Percentiles rank a stretch among this genome's conserved stretches.
Conservation (phyloP, 2,888 invertebrate species). For the Drosophila greeni region DNA sequence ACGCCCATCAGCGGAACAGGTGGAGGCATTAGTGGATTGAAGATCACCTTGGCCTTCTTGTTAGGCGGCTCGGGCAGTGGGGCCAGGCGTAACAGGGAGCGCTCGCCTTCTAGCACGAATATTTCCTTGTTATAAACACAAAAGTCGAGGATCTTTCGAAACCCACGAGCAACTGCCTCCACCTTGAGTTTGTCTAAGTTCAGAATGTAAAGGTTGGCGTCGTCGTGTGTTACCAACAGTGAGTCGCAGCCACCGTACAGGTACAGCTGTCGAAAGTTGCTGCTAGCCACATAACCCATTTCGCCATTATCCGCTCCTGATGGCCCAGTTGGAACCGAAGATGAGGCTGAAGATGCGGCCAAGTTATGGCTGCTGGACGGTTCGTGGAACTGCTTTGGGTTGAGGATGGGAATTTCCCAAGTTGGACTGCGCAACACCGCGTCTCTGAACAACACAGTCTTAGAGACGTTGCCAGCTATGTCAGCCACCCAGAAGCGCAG, state of each 20-base stretch:
- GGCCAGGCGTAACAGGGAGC: conserved; percentile 88
- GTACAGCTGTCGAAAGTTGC: conserved; percentile 82
- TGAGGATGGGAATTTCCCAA: conserved; percentile 85
- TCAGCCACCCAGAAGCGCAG: conserved; percentile 91
- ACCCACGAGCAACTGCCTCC: conserved; percentile 83
- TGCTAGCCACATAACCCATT: conserved; percentile 53
- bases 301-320: conserved; percentile 1
- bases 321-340: not conserved
- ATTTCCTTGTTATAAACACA: conserved; percentile 82
- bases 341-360: too few relatives aligned
- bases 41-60: conserved; percentile 78
- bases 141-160: conserved; percentile 79
- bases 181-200: conserved; percentile 85
- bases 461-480: conserved; percentile 86
- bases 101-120: conserved; percentile 88
- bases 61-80: conserved; percentile 84
- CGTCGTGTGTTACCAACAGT: conserved; percentile 87
- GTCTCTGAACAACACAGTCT: conserved; percentile 90
- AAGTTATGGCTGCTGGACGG: conserved; percentile 2
- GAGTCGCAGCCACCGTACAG: conserved; percentile 83
- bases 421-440: conserved; percentile 80
- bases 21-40: conserved; percentile 77
- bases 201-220: conserved; percentile 85
- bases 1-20: conserved; percentile 71
- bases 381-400: conserved; percentile 80